Evolutionary conservation across 1,140 invertebrate species (phyloP), one percentile per base, ranked within the genome.

Genomic region (Amphibalanus amphitrite): DNA sequence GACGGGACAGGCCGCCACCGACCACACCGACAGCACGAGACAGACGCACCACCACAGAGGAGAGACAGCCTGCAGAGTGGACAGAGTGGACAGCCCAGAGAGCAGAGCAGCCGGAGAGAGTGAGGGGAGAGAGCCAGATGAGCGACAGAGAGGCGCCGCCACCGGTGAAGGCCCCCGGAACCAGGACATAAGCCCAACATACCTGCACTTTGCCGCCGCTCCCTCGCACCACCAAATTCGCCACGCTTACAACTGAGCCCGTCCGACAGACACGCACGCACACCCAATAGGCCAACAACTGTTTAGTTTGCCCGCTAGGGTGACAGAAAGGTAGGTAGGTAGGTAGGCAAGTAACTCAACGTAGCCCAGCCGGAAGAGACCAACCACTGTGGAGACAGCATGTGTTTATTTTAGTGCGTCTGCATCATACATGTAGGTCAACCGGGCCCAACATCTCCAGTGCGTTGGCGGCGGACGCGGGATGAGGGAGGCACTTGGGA

Each of bases 391-490:
- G 47, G 20, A 38, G 33, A 59, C 47, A 59, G 47, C 20, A 59
- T 59, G 47, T 59, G 47, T 59, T 59, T 59, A 59, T 59, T 59
- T 59, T 59, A 59, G 47, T 59, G 47, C 47, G 47, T 59, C 47
- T 59, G 47, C 47, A 59, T 59, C 47, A 59, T 59, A 59, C 47
- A 59, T 59, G 23, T 59, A 59, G 47, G 47, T 59, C 47, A 23
- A 59, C 47, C 13, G 47, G 47, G 47, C 47, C 47, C 10, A 20
- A 20, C 47, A 59, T 13, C 71, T 79, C 77, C 59, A 78, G 74
- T 40, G 80, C 76, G 65, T 78, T 79, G 72, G 77, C 80, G 77
- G 17, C 10, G 47, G 47, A 59, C 47, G 23, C 47, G 47, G 47
- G 47, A 20, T 20, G 47, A 20, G 13, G 10, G 1, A 59, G 47